Evolutionary conservation across 1,140 invertebrate genomes (phyloP), one percentile per base, ranked within the genome.

Genomic region (Calephelis nemesis): DNA sequence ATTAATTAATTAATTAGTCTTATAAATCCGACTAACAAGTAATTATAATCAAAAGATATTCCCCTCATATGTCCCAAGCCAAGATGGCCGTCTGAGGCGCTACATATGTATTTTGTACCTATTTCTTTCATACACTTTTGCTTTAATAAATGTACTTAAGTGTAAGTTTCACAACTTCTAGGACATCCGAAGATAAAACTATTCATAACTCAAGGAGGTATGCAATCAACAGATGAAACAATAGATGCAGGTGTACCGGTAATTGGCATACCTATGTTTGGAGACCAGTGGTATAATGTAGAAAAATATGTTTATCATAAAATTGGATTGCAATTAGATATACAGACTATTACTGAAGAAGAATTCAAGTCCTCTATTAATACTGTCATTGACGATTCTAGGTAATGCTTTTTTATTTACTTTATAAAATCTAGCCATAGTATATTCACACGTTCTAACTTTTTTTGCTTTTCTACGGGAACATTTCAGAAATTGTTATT

Each of bases 181-280:
- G 80, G 62, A 5, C 78, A 82, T 70, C 74, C 71, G 13, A 80
- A 80, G 48, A 40, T 82, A 6, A 78, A 74, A 52, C 50, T 82
- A 19, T 82, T 82, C 54, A 78, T 82, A 12, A 82, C 78, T n/a
- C 76, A 80, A 74, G 80, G 73, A 6, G 78, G 80, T 15, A 54
- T 79, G 11, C 77, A 79, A 52, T 79, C 77, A 48, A 77, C 73
- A 8, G 66, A 75, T n/a, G 78, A 80, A 62, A 70, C 76, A 9
- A 71, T 80, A 11, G 66, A 47, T 12, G 72, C 71, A 19, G 78
- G 76, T 7, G 77, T 82, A 15, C 79, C 79, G 12, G 39, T 82
- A 11, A 42, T 82, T 42, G 77, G 74, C 15, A 72, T 82, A 48
- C 79, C 80, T 0, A 72, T 77, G 45, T 60, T 74, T 6, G 65